Conservation (phyloP, 1,140 invertebrate genomes). For the Oryctes rhinoceros region DNA sequence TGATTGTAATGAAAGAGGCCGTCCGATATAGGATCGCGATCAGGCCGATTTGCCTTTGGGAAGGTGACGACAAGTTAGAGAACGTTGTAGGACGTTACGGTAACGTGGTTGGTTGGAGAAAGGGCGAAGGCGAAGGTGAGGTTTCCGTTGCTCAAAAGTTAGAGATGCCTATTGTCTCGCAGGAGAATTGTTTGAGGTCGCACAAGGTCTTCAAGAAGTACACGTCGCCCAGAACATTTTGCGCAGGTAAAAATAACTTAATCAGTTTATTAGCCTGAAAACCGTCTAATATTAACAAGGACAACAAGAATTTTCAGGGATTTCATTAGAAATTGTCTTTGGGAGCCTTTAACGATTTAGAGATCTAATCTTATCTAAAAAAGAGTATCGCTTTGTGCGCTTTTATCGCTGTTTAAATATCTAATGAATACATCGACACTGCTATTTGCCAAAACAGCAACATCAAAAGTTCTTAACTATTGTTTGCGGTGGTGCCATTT, state of each 20-base stretch:
- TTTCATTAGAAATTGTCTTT: too few relatives aligned
- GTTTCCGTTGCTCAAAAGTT: conserved; percentile 64
- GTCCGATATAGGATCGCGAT: conserved; percentile 55
- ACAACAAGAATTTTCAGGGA: too few relatives aligned
- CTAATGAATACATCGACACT: too few relatives aligned
- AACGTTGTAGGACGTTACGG: conserved; percentile 56
- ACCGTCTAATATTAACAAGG: too few relatives aligned
- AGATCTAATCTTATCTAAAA: too few relatives aligned
- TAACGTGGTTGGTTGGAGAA: conserved; percentile 67
- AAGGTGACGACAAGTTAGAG: conserved; percentile 56
- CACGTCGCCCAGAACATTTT: conserved; percentile 66
- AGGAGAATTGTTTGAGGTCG: conserved; percentile 66
- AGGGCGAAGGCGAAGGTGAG: conserved; percentile 62
- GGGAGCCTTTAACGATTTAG: too few relatives aligned
- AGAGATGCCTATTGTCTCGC: conserved; percentile 65
- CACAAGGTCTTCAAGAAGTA: conserved; percentile 63
- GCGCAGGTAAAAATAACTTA: conserved; percentile 61
- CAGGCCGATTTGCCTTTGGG: conserved; percentile 68
- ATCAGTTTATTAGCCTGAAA: too few relatives aligned
- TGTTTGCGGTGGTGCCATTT: too few relatives aligned
- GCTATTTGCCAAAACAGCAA: too few relatives aligned
- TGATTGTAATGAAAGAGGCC: conserved; percentile 48
- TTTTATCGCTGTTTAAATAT: too few relatives aligned
- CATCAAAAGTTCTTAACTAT: too few relatives aligned
- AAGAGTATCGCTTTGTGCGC: too few relatives aligned